phyloP scores from a whole-genome alignment of 2,888 invertebrate genomes.

The Sepiola atlantica region DNA sequence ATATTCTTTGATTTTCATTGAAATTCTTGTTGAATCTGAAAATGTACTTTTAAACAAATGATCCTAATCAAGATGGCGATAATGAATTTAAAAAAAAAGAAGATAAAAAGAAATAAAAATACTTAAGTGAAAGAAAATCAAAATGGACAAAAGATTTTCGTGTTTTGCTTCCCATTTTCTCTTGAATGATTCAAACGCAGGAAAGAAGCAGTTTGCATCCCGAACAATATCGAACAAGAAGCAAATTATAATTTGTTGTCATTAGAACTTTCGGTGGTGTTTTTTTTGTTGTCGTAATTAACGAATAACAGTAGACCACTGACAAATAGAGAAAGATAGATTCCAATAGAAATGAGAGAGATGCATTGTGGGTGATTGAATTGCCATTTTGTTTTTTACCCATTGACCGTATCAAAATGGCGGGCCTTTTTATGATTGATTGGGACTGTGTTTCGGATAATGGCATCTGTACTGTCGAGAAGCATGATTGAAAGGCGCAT shows the following conservation, averaged over 20 bases:
- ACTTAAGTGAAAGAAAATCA: too few relatives aligned
- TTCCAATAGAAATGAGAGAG: not conserved
- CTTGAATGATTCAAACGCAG: not conserved
- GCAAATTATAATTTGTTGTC: not conserved
- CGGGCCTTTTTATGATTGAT: not conserved
- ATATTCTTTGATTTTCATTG: not conserved
- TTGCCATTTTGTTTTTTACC: not conserved
- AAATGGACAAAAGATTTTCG: too few relatives aligned
- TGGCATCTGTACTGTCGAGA: not conserved
- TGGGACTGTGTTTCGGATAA: not conserved
- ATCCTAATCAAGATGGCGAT: not conserved
- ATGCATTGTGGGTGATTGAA: conserved; percentile 18
- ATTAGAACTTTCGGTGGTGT: not conserved
- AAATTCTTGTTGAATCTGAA: not conserved
- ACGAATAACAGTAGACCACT: not conserved
- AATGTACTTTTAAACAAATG: conserved; percentile 8
- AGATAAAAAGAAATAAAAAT: too few relatives aligned
- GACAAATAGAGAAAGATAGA: not conserved
- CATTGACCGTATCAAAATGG: not conserved
- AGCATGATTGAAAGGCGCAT: not conserved
- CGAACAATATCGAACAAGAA: not conserved
- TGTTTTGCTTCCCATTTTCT: not conserved
- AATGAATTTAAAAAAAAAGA: not conserved
- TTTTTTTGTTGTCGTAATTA: not conserved
- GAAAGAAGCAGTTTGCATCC: not conserved